Base-by-base conservation (phyloP, 2,888 invertebrate species). In the Trichopoda pennipes region DNA sequence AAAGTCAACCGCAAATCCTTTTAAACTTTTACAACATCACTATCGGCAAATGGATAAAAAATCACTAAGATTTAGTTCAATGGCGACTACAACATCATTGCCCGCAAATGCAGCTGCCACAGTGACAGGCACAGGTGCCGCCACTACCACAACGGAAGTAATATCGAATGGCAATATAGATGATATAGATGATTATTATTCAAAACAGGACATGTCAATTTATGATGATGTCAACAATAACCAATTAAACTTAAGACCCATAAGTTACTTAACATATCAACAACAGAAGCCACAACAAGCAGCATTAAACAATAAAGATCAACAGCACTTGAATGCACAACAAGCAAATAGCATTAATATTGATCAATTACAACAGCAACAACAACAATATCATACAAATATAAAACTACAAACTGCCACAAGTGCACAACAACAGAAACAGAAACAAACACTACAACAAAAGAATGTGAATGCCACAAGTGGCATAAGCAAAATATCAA, bases 221-320 rank as follows among this genome's bases (percentile, higher is more conserved):
- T 91, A 90, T 80, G 90, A 90, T 85, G 91, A 90, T 86, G 90
- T 91, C 85, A 91, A 88, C 84, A 88, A 90, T 85, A 91, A 91
- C 88, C 90, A 90, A 86, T 88, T 90, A 85, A 91, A 90, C 86
- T 86, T 90, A 86, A 88, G 88, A 84, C 88, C 87, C 81, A 86
- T 88, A 79, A 86, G 84, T 84, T 86, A 87, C 70, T 86, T 85
- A 84, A 89, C 89, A 90, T 90, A 90, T 89, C 90, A 90, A 75
- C 78, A 68, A 72, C 84, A 35, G 32, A 35, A n/a, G 47, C 77
- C 58, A 38, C 61, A 49, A 47, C 68, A 49, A 49, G 35, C 58
- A 51, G 56, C 51, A 60, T 70, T 79, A 21, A 81, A 75, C 60
- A 75, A 80, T 66, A 75, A 85, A 60, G 72, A 85, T 84, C 83